phyloP scores from a whole-genome alignment of 2,888 invertebrate species.

The Bursaphelenchus okinawaensis region DNA sequence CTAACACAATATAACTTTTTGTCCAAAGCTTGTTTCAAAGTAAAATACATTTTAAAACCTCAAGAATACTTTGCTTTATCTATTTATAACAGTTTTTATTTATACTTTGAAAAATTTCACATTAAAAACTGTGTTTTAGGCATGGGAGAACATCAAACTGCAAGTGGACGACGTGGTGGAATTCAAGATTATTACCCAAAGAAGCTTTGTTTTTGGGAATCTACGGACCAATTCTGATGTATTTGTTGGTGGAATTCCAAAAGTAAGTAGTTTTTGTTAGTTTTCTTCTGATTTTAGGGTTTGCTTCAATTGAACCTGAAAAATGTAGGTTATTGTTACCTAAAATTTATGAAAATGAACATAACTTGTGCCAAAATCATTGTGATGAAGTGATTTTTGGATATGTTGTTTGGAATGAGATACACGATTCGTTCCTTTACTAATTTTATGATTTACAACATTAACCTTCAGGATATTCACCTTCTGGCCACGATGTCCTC shows the following conservation, averaged over 20 bases:
- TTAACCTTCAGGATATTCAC: slow-evolving; percentile 46
- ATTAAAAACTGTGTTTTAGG: slow-evolving; percentile 27
- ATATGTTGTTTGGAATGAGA: neutral
- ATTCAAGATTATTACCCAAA: slow-evolving; percentile 68
- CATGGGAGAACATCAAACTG: slow-evolving; percentile 57
- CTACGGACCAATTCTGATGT: slow-evolving; percentile 82
- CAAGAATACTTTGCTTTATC: neutral
- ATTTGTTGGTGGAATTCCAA: slow-evolving; percentile 89
- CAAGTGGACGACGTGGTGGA: slow-evolving; percentile 50
- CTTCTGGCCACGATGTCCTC: slow-evolving; percentile 44
- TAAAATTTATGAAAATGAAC: neutral
- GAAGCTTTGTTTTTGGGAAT: slow-evolving; percentile 80
- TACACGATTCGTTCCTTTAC: too few species aligned
- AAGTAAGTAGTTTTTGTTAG: too few species aligned
- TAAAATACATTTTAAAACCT: slow-evolving; percentile 6
- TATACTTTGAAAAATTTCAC: neutral
- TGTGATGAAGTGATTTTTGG: neutral
- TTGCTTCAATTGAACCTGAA: too few species aligned
- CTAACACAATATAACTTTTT: too few species aligned
- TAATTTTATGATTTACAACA: neutral
- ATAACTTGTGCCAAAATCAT: neutral
- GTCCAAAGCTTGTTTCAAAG: too few species aligned
- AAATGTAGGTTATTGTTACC: neutral
- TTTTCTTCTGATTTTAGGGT: too few species aligned
- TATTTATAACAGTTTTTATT: neutral